Evolutionary conservation across 2,888 invertebrate genomes (phyloP).

Genomic region (Gortyna flavago): DNA sequence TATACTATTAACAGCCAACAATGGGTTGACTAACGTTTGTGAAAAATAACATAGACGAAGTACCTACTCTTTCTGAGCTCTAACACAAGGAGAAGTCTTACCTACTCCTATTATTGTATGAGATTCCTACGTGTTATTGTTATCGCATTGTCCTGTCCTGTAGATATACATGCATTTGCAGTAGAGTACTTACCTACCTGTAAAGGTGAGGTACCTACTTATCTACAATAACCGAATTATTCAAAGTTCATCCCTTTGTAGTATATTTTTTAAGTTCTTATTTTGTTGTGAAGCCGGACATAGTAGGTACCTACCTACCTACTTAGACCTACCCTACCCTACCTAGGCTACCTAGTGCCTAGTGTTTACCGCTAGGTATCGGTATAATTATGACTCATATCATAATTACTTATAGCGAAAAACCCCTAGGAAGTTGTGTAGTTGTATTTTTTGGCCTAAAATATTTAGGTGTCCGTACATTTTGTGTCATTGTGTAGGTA

Average conservation of each 20-base stretch:
- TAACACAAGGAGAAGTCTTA: slow-evolving; percentile 11
- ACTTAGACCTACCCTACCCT: background rate
- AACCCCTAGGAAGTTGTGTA: background rate
- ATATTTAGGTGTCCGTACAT: slow-evolving; percentile 19
- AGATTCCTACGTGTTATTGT: background rate
- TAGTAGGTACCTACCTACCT: background rate
- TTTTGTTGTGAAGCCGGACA: background rate
- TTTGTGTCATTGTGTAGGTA: slow-evolving; percentile 49
- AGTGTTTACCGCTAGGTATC: background rate
- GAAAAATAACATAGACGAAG: slow-evolving; percentile 12
- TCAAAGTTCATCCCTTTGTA: background rate
- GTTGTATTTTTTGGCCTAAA: slow-evolving; percentile 1
- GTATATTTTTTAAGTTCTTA: background rate
- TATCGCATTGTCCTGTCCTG: background rate
- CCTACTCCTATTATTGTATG: background rate
- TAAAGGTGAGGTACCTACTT: background rate
- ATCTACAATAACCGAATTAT: slow-evolving; percentile 3
- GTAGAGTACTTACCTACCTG: background rate
- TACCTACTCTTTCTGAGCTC: no score
- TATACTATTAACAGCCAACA: background rate
- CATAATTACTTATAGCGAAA: no score
- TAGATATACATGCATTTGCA: slow-evolving; percentile 1
- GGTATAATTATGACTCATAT: background rate
- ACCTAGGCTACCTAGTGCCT: background rate
- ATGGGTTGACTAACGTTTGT: slow-evolving; percentile 11